Conservation (phyloP, 1,140 invertebrate genomes). For the Protaetia brevitarsis region DNA sequence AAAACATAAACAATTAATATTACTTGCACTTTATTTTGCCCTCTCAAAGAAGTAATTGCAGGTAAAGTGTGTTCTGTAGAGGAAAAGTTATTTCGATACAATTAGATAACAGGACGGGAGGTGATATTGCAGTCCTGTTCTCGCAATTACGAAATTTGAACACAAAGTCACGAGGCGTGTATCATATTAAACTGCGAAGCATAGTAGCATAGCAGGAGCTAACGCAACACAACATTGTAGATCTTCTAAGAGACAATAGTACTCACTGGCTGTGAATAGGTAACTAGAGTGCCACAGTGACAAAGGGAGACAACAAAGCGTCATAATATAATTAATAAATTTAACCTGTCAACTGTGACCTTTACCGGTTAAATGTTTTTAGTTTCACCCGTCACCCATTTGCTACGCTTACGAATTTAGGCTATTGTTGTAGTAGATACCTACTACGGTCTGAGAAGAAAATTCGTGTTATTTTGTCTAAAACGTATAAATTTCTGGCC, state of each 20-base stretch:
- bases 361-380: conserved; percentile 5
- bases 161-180: too few relatives aligned
- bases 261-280: conserved; percentile 2
- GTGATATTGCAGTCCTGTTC: too few relatives aligned
- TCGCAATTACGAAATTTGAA: too few relatives aligned
- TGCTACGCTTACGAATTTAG: background rate
- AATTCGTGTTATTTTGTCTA: background rate
- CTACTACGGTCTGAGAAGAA: background rate
- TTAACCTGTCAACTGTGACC: conserved; percentile 4
- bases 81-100: too few relatives aligned
- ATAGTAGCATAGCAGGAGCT: background rate
- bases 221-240: background rate
- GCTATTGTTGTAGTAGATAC: background rate
- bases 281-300: background rate
- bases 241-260: conserved; percentile 1
- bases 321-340: conserved; percentile 14
- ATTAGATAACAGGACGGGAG: too few relatives aligned
- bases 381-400: background rate
- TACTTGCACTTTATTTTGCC: too few relatives aligned
- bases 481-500: too few relatives aligned
- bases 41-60: too few relatives aligned
- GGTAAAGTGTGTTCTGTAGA: too few relatives aligned
- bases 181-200: too few relatives aligned
- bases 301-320: conserved; percentile 6
- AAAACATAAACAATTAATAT: too few relatives aligned